phyloP scores from a whole-genome alignment of 2,113 vertebrate genomes.

The Psittacula cyanocephala region DNA sequence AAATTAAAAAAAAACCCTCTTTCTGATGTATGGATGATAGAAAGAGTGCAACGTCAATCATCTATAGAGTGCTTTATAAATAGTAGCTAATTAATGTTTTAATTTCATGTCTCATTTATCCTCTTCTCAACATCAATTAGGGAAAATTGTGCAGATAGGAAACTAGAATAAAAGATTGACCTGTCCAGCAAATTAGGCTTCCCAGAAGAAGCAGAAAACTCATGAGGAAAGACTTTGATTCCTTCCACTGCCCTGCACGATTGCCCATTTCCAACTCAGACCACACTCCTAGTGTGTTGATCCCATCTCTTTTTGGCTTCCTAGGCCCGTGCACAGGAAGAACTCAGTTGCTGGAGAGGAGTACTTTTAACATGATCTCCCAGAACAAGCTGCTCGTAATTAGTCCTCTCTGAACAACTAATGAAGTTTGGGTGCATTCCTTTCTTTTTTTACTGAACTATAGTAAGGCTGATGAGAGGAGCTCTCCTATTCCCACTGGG shows the following conservation, averaged over 20 bases:
- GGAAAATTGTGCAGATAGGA: background rate
- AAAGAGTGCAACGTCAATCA: background rate
- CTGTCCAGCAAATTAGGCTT: background rate
- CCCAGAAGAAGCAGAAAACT: background rate
- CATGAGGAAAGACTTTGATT: background rate
- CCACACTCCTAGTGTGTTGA: background rate
- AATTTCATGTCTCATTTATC: background rate
- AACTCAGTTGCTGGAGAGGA: rapidly evolving
- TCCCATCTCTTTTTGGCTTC: background rate
- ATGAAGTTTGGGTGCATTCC: background rate
- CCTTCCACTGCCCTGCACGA: rapidly evolving
- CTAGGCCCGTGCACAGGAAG: background rate
- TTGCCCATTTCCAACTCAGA: background rate
- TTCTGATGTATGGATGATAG: background rate
- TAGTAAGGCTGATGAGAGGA: background rate
- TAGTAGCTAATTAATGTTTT: background rate
- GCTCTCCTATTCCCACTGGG: background rate
- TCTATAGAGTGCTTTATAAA: background rate
- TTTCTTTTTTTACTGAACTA: background rate
- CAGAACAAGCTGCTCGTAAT: background rate
- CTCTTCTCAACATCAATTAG: background rate
- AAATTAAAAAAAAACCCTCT: background rate
- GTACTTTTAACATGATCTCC: background rate
- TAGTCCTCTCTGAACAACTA: background rate
- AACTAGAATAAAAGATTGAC: background rate